Conservation (phyloP, 2,888 invertebrate species). For the Scaptomyza polygonia region DNA sequence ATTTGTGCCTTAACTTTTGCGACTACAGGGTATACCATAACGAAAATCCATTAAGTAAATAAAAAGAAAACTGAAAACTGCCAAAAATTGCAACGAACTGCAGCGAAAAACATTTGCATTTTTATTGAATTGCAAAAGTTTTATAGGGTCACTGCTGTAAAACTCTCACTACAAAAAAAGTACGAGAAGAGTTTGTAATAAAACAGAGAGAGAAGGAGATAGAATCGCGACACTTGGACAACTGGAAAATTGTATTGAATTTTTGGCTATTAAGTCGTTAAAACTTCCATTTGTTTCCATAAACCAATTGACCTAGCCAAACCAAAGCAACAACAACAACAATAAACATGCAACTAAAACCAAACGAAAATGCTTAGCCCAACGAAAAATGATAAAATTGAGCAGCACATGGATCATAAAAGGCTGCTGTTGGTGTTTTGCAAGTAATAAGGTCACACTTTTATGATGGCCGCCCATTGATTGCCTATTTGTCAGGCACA, state of each 20-base stretch:
- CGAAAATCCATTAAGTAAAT: background rate
- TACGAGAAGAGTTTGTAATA: background rate
- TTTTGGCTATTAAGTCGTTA: slow-evolving; percentile 78
- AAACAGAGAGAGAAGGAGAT: background rate
- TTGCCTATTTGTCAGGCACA: slow-evolving; percentile 61
- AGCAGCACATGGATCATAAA: slow-evolving; percentile 38
- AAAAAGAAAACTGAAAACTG: slow-evolving; percentile 49
- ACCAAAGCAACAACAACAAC: slow-evolving; percentile 24
- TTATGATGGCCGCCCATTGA: slow-evolving; percentile 64
- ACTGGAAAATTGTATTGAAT: slow-evolving; percentile 78
- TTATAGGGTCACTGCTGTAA: slow-evolving; percentile 56
- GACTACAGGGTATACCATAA: slow-evolving; percentile 17
- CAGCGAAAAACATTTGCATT: slow-evolving; percentile 70
- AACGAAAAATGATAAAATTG: slow-evolving; percentile 1
- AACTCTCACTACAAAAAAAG: slow-evolving; percentile 7
- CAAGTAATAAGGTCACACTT: slow-evolving; percentile 26
- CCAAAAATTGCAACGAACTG: slow-evolving; percentile 59
- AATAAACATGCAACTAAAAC: background rate
- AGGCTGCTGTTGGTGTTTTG: slow-evolving; percentile 21
- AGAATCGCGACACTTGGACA: slow-evolving; percentile 45
- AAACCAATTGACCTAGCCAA: slow-evolving; percentile 51
- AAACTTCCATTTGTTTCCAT: slow-evolving; percentile 53
- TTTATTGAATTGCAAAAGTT: slow-evolving; percentile 77
- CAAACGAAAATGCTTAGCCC: slow-evolving; percentile 44
- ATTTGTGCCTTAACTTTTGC: too few species aligned